Percentiles rank a stretch among this genome's conserved stretches.
phyloP scores from a whole-genome alignment of 2,797 vertebrate genomes.

The Microctenopoma steveboyesi region DNA sequence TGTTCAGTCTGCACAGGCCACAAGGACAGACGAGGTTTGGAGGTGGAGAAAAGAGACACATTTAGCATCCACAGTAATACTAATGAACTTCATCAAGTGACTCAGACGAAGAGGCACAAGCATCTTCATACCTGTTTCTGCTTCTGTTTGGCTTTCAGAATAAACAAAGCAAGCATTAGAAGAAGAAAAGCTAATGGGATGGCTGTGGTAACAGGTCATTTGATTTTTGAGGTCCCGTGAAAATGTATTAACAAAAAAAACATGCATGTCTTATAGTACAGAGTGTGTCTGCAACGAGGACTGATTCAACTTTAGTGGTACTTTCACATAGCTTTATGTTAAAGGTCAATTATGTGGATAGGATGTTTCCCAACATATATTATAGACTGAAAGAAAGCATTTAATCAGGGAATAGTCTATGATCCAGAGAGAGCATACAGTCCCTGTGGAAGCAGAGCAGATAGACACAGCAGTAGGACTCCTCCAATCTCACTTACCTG shows the following conservation, averaged over 20 bases:
- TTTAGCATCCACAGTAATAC: not conserved
- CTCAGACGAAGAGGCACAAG: conserved; percentile 21
- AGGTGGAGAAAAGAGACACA: not conserved
- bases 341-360: not conserved
- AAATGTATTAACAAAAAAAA: conserved; percentile 7
- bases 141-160: conserved; percentile 97
- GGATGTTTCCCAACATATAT: conserved; percentile 15
- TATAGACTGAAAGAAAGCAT: not conserved
- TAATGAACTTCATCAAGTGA: not conserved
- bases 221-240: not conserved
- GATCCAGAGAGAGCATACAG: conserved; percentile 18
- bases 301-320: conserved; percentile 4
- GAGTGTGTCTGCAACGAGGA: not conserved
- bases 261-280: not conserved
- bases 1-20: conserved; percentile 86
- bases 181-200: conserved; percentile 5
- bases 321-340: conserved; percentile 9
- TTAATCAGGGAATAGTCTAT: conserved; percentile 9
- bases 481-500: conserved; percentile 83
- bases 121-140: conserved; percentile 92
- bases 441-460: conserved; percentile 10
- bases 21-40: conserved; percentile 24
- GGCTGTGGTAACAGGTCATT: not conserved
- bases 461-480: conserved; percentile 38
- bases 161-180: conserved; percentile 81